Evolutionary conservation across 2,113 vertebrate genomes (phyloP), one percentile per base, ranked within the genome.

Genomic region (Psittacula cyanocephala): DNA sequence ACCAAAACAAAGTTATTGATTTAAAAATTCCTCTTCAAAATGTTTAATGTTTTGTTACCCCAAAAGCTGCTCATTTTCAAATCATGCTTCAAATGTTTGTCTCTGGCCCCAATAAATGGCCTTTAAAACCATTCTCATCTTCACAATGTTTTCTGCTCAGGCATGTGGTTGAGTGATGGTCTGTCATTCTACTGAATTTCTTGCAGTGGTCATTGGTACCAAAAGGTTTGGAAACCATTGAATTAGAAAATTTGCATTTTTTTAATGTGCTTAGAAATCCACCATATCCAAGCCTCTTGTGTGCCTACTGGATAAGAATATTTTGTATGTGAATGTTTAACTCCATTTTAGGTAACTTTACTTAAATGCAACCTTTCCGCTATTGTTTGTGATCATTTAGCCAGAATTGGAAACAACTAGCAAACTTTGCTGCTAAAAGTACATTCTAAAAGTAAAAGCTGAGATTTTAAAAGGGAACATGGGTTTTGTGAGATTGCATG

Each of bases 1-100:
- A 13, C 17, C 29, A 35, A 60, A 46, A 5, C 88, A 46, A 37
- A 0, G 0, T 53, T 76, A 49, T 1, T 44, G 28, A 89, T 63
- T 70, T 81, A 71, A 68, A 87, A 85, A 17, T 47, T 35, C 4
- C 17, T 57, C 22, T 88, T 92, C 24, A 62, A 74, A 93, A 52
- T 37, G 6, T 5, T 52, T 57, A 16, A 64, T 65, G 7, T 69
- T 94, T 88, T 85, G 28, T 86, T 88, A 47, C 20, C 25, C 3
- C 0, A 3, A 69, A n/a, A 83, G 13, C 6, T 83, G 43, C 46
- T 5, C 13, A 28, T 86, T 70, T 60, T 65, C 23, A 64, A 47
- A 27, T 86, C 1, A 0, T 65, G 14, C 29, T 68, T 81, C 16
- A 60, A 20, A 64, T 60, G 6, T 44, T 91, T 92, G 27, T 74